These are phyloP conservation scores for Mesoclemmys tuberculata DNA, from an alignment of 2,113 vertebrate species.

Conservation along the genomic window DNA sequence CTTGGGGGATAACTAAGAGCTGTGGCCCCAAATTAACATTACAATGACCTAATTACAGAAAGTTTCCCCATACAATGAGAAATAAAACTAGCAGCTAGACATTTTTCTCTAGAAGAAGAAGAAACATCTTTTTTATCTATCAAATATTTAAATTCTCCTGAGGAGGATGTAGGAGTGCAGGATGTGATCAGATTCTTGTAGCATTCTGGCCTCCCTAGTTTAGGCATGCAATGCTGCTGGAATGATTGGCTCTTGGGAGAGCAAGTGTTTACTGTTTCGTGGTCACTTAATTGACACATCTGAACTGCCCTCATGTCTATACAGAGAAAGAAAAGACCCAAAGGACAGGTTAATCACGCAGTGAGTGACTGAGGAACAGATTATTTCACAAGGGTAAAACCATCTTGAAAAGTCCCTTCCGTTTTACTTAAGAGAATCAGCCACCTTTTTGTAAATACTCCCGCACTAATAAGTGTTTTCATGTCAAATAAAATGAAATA, in stretches of 20 bases:
- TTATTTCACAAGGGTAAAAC: background rate
- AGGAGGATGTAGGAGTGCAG: fast-evolving
- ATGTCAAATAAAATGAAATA: background rate
- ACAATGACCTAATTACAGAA: background rate
- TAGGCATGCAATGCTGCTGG: background rate
- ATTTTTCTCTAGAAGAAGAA: background rate
- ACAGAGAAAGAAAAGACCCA: background rate
- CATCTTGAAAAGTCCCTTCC: background rate
- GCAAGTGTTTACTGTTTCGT: background rate
- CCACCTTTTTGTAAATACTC: background rate
- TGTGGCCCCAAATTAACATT: too few relatives aligned
- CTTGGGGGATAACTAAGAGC: too few relatives aligned
- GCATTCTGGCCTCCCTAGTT: background rate
- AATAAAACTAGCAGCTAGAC: background rate
- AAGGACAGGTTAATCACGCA: background rate
- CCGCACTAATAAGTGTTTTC: background rate
- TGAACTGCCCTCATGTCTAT: background rate
- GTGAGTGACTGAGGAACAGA: background rate
- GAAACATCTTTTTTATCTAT: background rate
- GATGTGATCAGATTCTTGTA: background rate
- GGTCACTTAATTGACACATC: background rate
- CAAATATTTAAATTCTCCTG: background rate
- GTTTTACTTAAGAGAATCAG: background rate
- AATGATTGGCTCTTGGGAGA: background rate
- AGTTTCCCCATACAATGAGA: background rate